Evolutionary conservation across 2,888 invertebrate genomes (phyloP), one percentile per base, ranked within the genome.

Genomic region (Cheilosia variabilis): DNA sequence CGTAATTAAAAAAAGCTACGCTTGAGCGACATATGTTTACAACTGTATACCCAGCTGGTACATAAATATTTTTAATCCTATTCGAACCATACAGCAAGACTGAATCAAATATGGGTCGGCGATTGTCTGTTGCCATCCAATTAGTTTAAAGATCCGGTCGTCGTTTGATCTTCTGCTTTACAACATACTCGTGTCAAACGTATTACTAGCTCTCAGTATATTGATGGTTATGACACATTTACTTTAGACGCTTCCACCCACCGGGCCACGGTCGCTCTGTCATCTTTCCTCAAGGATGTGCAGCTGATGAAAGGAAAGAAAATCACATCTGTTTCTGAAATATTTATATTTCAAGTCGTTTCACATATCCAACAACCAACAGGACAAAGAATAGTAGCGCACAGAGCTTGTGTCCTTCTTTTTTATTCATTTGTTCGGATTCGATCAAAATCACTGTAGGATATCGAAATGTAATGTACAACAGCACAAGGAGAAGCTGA

Each of bases 271-370:
- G 24, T 27, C 17, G 15, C 50, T 34, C 47, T 52, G 41, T 41
- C 43, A 34, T 45, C 34, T 22, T 65, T 34, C 37, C 24, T 34
- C 58, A 45, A 50, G 31, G 45, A 45, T 19, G 19, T 52, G 15
- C 17, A n/a, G 41, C 62, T 82, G 53, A 37, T 66, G 57, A 60
- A 63, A 65, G 31, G 37, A 17, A 6, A 82, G 22, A 72, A 66
- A 72, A 68, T 62, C 72, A 31, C 78, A 82, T 82, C 82, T 82
- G 82, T 71, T 82, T 58, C 50, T 82, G 82, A 82, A 55, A 66
- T 72, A 77, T 82, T 77, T 82, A 58, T 71, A 66, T 62, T 71
- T 55, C 37, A 24, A 76, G 45, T 71, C 17, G 31, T 43, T 52
- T 79, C 52, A 34, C 31, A 31, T 31, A 31, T 31, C 7, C 9